phyloP scores from a whole-genome alignment of 2,113 vertebrate genomes.

The Ivindomyrus marchei region DNA sequence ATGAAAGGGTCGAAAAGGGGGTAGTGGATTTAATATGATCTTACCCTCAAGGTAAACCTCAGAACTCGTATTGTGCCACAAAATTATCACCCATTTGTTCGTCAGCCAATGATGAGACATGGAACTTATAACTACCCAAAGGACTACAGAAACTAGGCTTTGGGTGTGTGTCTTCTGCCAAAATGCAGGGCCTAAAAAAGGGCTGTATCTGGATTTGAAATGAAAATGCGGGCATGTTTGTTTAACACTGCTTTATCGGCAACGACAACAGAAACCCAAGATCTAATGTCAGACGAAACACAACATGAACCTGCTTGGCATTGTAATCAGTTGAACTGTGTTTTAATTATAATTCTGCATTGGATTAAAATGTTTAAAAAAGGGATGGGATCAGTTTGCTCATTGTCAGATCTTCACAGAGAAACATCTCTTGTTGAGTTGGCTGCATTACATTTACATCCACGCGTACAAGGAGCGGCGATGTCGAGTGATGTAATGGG shows the following conservation, averaged over 20 bases:
- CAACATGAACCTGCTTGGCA: neutral
- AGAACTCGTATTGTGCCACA: conserved; percentile 6
- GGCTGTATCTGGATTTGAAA: neutral
- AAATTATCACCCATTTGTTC: conserved; percentile 17
- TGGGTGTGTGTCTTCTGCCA: neutral
- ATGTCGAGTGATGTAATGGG: neutral
- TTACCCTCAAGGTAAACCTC: conserved; percentile 10
- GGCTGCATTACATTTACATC: neutral
- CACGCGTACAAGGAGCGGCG: neutral
- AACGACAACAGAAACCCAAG: neutral
- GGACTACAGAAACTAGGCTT: neutral
- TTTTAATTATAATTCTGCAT: neutral
- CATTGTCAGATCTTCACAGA: neutral
- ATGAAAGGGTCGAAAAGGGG: conserved; percentile 18
- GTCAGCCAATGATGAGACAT: conserved; percentile 6
- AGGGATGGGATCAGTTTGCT: neutral
- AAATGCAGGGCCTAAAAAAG: neutral
- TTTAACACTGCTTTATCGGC: neutral
- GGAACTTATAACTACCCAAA: conserved; percentile 1
- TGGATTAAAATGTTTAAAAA: neutral
- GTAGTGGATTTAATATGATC: conserved; percentile 4
- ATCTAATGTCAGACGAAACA: neutral
- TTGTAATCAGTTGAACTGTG: neutral
- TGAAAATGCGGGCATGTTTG: neutral
- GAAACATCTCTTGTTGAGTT: neutral